A percentile compares a stretch with the other conserved stretches of the same genome.
Conservation (phyloP, 2,888 invertebrate genomes). For the Nesidiocoris tenuis region DNA sequence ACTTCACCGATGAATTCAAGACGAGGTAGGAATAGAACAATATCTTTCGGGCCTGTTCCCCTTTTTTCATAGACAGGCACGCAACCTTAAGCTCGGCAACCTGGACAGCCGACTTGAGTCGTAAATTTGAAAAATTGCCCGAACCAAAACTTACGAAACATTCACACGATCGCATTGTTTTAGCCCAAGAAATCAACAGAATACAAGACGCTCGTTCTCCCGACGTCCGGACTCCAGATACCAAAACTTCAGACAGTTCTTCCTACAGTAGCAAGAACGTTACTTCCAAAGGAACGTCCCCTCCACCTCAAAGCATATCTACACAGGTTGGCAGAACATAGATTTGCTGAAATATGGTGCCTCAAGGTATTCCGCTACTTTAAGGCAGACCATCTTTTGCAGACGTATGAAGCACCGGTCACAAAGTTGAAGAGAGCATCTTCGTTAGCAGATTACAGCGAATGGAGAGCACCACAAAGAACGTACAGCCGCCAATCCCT, state of each 20-base stretch:
- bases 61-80: background rate
- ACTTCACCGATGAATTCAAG: conserved; percentile 45
- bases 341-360: conserved; percentile 11
- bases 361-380: too few relatives aligned
- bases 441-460: conserved; percentile 48
- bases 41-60: conserved; percentile 59
- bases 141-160: background rate
- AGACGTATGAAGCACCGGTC: conserved; percentile 52
- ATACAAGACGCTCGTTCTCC: conserved; percentile 2
- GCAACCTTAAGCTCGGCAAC: conserved; percentile 2
- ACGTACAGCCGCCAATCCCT: conserved; percentile 67
- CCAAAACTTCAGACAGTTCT: conserved; percentile 34
- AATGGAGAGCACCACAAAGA: conserved; percentile 54
- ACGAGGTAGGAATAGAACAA: conserved; percentile 69
- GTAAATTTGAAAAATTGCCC: background rate
- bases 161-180: conserved; percentile 5
- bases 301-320: conserved; percentile 82
- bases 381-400: conserved; percentile 13
- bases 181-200: conserved; percentile 14
- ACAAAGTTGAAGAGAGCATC: conserved; percentile 48
- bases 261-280: conserved; percentile 37
- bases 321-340: conserved; percentile 70
- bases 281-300: conserved; percentile 46
- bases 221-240: conserved; percentile 32
- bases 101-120: conserved; percentile 18